Base-by-base conservation (phyloP, 2,888 invertebrate genomes). In the Ornithoptera alexandrae region DNA sequence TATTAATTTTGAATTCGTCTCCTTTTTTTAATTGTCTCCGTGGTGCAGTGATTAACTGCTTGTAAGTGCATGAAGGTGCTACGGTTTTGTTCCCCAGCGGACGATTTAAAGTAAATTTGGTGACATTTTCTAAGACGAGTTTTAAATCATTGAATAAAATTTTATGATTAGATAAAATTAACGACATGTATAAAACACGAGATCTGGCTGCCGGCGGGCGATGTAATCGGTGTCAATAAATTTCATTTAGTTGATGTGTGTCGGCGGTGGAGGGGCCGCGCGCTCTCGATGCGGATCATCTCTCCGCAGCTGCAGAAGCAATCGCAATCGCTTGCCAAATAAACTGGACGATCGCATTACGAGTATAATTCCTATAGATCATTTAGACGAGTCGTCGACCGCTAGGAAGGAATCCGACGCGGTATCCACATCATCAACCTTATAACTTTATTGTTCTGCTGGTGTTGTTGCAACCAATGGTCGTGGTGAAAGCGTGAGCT, bases 241-340 rank as follows among this genome's bases (percentile, higher is more conserved):
- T 84, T 82, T 82, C 83, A 85, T 85, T 87, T 86, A 85, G 85
- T 85, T 83, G 80, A 73, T 79, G 78, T 77, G 81, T 83, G 83
- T 81, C 80, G 79, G 39, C 66, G 30, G 50, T n/a, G 24, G 10
- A 58, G 46, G 1, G 56, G 53, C 61, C 24, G 24, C 24, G 18
- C n/a, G 12, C 6, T 53, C 1, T 36, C 17, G n/a, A 22, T 53
- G 4, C 20, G n/a, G 24, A 5, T 60, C 20, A 4, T 18, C 56
- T 56, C 46, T n/a, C 1, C 1, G 1, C 22, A 10, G 50, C 53
- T 53, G 53, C 58, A 46, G 39, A 67, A 59, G 72, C 12, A 68
- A 62, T 60, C 61, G 65, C 3, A 65, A 30, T 67, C 5, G 64
- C 57, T 18, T 46, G 5, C 4, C 10, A 17, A 42, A 18, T 66